A percentile compares a stretch with the other conserved stretches of the same genome.
These are phyloP conservation scores for Erinaceus europaeus DNA, from an alignment of 2,113 vertebrate species.

Conservation along the genomic window DNA sequence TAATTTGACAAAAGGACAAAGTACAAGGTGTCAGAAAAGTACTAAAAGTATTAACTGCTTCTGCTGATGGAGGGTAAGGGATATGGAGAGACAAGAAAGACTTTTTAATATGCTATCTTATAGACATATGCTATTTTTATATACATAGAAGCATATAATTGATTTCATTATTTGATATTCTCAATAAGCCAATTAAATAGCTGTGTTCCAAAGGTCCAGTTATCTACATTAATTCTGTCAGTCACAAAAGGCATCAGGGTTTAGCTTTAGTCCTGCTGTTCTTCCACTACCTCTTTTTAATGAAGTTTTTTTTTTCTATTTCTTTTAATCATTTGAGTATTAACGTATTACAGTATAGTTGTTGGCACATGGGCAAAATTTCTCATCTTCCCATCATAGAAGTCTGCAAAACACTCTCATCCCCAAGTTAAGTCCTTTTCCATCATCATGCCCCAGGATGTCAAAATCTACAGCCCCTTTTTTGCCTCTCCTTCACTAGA, in stretches of 20 bases:
- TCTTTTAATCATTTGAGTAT: too few species aligned
- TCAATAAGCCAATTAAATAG: not conserved
- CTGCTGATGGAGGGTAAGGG: not conserved
- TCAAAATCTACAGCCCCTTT: too few species aligned
- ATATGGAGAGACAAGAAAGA: not conserved
- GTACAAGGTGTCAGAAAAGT: not conserved
- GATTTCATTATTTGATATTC: not conserved
- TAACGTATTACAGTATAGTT: too few species aligned
- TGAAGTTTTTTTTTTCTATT: not conserved
- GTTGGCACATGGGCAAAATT: too few species aligned
- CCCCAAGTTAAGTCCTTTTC: too few species aligned
- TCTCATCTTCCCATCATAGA: too few species aligned
- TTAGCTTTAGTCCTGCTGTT: not conserved
- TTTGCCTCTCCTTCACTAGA: too few species aligned
- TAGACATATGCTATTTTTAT: not conserved
- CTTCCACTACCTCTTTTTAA: not conserved
- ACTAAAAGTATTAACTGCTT: not conserved
- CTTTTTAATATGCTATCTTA: not conserved
- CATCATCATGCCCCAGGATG: too few species aligned
- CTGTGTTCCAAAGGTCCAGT: not conserved
- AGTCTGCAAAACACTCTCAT: too few species aligned
- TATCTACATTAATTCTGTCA: not conserved
- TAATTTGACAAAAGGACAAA: slow-evolving; percentile 12
- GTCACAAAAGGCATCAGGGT: not conserved
- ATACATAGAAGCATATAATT: not conserved